Conservation (phyloP, 2,113 vertebrate species). For the Eulemur rufifrons region DNA sequence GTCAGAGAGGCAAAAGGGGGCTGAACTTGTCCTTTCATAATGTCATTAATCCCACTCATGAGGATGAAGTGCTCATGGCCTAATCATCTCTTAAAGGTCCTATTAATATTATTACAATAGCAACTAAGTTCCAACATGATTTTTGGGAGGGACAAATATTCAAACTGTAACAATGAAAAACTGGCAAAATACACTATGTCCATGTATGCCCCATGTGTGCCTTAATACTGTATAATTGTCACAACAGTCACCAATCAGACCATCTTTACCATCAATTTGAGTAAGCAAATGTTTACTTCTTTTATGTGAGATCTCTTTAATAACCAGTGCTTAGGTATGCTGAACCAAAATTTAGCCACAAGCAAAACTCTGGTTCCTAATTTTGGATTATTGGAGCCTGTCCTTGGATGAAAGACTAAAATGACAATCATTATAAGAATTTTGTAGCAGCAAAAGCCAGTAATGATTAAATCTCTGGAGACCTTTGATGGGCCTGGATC, state of each 20-base stretch:
- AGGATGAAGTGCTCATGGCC: background rate
- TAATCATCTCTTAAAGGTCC: background rate
- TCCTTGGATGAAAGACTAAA: slow-evolving; percentile 8
- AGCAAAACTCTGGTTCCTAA: background rate
- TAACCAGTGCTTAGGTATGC: background rate
- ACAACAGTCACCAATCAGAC: background rate
- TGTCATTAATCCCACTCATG: background rate
- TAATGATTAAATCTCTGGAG: background rate
- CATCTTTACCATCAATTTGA: background rate
- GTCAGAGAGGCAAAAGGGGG: background rate
- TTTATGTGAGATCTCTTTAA: background rate
- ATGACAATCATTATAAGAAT: background rate
- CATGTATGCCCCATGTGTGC: background rate
- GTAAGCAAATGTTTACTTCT: background rate
- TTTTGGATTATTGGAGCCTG: background rate
- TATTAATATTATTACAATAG: background rate
- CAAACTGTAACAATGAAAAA: background rate
- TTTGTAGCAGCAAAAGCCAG: slow-evolving; percentile 3
- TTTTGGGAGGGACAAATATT: background rate
- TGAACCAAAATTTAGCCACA: background rate
- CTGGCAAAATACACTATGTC: background rate
- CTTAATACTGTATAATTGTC: background rate
- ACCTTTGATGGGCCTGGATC: background rate
- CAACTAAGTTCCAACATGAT: background rate
- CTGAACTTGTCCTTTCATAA: background rate